Percentiles rank a stretch among this genome's conserved stretches.
Evolutionary conservation across 2,888 invertebrate genomes (phyloP).

Genomic region (Cantharis nigra): DNA sequence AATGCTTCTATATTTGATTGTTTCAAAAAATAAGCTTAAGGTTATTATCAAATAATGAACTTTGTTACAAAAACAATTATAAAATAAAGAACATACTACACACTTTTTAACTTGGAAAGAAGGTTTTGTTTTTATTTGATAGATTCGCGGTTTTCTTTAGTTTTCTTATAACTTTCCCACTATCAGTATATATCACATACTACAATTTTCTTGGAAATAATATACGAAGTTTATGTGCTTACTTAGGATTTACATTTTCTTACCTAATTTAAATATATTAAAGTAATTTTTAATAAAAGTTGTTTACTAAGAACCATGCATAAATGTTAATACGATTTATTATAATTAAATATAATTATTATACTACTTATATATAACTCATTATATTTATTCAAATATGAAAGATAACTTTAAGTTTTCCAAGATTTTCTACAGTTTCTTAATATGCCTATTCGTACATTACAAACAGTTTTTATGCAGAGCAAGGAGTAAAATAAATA

Average conservation of each 20-base stretch:
- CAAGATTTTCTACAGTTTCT: too few species aligned
- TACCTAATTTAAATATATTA: background rate
- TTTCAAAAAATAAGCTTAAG: too few species aligned
- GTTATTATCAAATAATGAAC: background rate
- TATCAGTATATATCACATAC: background rate
- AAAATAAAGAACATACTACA: background rate
- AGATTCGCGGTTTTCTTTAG: background rate
- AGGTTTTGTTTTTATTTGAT: background rate
- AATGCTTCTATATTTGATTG: too few species aligned
- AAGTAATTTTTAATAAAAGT: background rate
- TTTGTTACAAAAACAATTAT: background rate
- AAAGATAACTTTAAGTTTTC: too few species aligned
- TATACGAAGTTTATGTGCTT: background rate
- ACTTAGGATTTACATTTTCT: background rate
- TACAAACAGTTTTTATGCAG: too few species aligned
- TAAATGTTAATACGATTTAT: too few species aligned
- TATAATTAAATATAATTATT: too few species aligned
- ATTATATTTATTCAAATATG: too few species aligned
- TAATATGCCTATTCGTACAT: too few species aligned
- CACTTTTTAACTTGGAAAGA: background rate
- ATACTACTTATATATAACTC: too few species aligned
- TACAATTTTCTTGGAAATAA: background rate
- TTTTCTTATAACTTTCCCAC: background rate
- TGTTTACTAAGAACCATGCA: background rate
- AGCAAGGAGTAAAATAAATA: too few species aligned